Conservation (phyloP, 2,113 vertebrate genomes). For the Tinamus guttatus region DNA sequence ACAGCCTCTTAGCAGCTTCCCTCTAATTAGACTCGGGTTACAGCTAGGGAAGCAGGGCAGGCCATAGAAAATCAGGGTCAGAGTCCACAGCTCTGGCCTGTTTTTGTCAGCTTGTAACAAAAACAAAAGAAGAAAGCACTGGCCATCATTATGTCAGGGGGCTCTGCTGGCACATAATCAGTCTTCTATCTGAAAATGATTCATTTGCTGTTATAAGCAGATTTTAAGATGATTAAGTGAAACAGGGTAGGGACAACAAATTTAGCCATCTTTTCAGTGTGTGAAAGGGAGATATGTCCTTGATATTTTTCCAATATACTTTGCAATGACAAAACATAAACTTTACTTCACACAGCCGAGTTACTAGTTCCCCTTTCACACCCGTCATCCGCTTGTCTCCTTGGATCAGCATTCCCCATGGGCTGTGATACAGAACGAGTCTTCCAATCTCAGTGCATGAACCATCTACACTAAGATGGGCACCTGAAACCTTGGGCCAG, state of each 20-base stretch:
- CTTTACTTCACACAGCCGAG: neutral
- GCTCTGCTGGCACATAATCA: neutral
- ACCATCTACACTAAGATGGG: neutral
- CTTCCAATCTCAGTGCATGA: neutral
- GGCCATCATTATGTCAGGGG: neutral
- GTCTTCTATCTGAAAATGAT: slow-evolving; percentile 21
- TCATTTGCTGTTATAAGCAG: neutral
- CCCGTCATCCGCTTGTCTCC: neutral
- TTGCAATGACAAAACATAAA: neutral
- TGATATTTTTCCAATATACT: neutral
- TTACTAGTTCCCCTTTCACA: neutral
- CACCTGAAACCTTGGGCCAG: neutral
- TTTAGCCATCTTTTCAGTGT: neutral
- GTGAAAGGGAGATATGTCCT: neutral
- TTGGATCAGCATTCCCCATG: neutral
- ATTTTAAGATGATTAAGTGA: neutral
- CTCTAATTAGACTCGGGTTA: neutral
- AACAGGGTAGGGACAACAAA: neutral
- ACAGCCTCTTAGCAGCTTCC: neutral
- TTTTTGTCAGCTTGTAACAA: neutral
- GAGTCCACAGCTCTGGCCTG: neutral
- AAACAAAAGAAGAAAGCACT: neutral
- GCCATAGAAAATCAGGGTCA: neutral
- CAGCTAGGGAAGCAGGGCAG: neutral
- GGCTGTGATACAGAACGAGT: neutral